Evolutionary conservation across 2,888 invertebrate genomes (phyloP).

Genomic region (Melangyna quadrimaculata): DNA sequence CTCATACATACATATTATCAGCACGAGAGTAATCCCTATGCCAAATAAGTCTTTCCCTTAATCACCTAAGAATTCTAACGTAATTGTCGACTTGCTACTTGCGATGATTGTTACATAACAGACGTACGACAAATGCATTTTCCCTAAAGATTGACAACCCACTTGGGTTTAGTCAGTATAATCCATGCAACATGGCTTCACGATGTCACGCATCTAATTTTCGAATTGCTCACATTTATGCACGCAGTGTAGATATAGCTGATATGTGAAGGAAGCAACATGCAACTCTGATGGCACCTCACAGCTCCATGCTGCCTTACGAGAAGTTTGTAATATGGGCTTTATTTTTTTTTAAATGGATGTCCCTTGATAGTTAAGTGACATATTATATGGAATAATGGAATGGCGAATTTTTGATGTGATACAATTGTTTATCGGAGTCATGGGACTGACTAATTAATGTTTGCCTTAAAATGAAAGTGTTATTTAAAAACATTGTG

Average conservation of each 20-base stretch:
- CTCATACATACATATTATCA: too few species aligned
- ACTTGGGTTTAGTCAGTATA: conserved; percentile 30
- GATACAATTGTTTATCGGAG: background rate
- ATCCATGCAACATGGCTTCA: conserved; percentile 49
- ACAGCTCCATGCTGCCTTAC: background rate
- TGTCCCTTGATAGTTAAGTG: background rate
- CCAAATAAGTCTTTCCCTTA: background rate
- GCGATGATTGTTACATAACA: conserved; percentile 31
- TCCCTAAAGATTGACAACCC: conserved; percentile 18
- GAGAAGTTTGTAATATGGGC: background rate
- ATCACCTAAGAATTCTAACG: conserved; percentile 40
- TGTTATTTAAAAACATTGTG: too few species aligned
- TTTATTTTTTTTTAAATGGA: background rate
- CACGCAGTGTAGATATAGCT: background rate
- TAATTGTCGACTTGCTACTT: conserved; percentile 16
- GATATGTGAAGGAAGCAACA: background rate
- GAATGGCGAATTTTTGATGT: background rate
- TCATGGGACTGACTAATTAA: too few species aligned
- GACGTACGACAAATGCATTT: background rate
- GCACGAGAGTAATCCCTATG: background rate
- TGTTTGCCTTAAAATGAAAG: too few species aligned
- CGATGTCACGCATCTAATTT: conserved; percentile 37
- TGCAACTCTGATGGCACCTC: background rate
- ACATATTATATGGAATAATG: background rate
- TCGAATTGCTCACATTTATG: background rate